Evolutionary conservation across 2,113 vertebrate genomes (phyloP), one percentile per base, ranked within the genome.

Genomic region (Aix galericulata): DNA sequence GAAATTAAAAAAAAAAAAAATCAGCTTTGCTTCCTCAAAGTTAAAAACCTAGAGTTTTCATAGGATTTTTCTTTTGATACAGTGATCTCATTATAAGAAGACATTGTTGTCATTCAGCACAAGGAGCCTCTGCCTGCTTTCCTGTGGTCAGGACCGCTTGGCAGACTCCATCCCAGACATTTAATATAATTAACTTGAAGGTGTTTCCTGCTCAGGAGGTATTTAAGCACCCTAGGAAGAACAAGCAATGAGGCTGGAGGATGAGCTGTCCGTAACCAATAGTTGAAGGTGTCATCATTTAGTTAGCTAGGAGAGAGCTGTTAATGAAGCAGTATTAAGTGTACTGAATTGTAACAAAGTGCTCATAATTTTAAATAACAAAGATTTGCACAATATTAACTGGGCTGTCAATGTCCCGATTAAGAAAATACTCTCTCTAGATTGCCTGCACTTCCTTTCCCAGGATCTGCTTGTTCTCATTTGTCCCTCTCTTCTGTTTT

Each of bases 321-420:
- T 56, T 95, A 94, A 94, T 89, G 83, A 92, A 92, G 63, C 63
- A 94, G 50, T 75, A 91, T 92, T 94, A 96, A 94, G 86, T 76
- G 86, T 73, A 86, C 90, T 96, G 83, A 88, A 92, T 92, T 92
- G 62, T 92, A 94, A 84, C 66, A 90, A 96, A 96, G 94, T 81
- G 69, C 46, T 94, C 53, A 26, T 31, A 53, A 75, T 92, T 94
- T 96, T 95, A 79, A 95, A 91, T 96, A 86, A 91, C 64, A 92
- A 96, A 81, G 88, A 59, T 67, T 93, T 89, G 42, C 67, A 94
- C 87, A 76, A 88, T 94, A 95, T 92, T 73, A 93, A 66, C 58
- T 76, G 58, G 62, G 38, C 62, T 79, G 73, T 73, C 86, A 42
- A 58, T 86, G 74, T 93, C 69, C 82, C 44, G 38, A 62, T 82